phyloP scores from a whole-genome alignment of 2,113 vertebrate species.

The Casuarius casuarius region DNA sequence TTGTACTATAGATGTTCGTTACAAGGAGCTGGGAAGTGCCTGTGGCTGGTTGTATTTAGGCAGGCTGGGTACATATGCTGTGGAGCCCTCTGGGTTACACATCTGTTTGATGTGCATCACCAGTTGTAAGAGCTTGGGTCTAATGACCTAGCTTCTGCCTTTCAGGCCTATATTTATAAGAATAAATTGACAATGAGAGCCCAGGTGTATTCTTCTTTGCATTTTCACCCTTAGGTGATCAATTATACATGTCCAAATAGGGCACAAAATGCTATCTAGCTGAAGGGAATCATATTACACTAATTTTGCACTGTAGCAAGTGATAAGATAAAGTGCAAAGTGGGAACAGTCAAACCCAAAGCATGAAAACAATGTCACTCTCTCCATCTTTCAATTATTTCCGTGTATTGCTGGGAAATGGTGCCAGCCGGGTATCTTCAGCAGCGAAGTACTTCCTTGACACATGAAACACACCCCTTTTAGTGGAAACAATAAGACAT shows the following conservation, averaged over 20 bases:
- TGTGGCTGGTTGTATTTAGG: neutral
- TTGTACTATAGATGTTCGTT: neutral
- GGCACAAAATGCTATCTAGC: neutral
- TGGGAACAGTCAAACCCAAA: neutral
- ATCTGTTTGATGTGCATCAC: neutral
- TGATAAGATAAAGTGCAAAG: neutral
- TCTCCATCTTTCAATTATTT: neutral
- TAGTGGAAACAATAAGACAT: neutral
- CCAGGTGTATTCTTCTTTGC: neutral
- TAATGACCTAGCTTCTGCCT: neutral
- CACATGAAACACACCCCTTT: neutral
- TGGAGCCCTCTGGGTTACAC: neutral
- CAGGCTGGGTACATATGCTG: neutral
- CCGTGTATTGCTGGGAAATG: neutral
- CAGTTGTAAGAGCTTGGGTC: rapidly evolving
- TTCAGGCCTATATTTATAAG: neutral
- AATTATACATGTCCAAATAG: neutral
- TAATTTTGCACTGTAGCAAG: neutral
- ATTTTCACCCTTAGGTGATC: neutral
- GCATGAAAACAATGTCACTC: neutral
- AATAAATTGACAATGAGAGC: neutral
- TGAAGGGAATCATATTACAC: neutral
- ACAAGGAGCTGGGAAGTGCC: neutral
- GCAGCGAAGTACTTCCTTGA: neutral
- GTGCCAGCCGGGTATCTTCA: neutral